Conservation (phyloP, 2,888 invertebrate species). For the Meta bourneti region DNA sequence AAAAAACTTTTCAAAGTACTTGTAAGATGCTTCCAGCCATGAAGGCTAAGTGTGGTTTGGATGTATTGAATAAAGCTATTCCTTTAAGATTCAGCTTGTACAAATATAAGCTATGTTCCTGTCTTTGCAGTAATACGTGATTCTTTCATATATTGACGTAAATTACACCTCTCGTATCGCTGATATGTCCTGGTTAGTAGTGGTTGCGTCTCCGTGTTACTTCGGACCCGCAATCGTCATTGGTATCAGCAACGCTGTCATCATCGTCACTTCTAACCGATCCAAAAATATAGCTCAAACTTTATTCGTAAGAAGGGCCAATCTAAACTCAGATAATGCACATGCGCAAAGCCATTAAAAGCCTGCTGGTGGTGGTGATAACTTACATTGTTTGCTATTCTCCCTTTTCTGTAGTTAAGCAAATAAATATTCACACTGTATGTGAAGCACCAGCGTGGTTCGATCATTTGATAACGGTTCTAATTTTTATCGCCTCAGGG, state of each 20-base stretch:
- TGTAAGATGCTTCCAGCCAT: no score
- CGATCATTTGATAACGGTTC: constrained; percentile 79
- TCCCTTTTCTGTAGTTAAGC: constrained; percentile 81
- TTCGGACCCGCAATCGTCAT: constrained; percentile 9
- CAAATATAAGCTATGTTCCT: no score
- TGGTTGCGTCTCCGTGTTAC: constrained; percentile 15
- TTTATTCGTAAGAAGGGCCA: neutral
- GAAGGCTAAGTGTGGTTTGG: no score
- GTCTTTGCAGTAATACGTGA: no score
- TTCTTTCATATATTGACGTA: neutral
- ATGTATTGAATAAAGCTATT: no score
- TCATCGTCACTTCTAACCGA: constrained; percentile 25
- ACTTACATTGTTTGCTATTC: constrained; percentile 81
- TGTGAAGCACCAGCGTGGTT: no score
- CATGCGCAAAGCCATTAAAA: constrained; percentile 61
- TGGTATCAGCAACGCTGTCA: constrained; percentile 32
- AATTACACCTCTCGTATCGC: constrained; percentile 25
- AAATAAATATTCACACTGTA: constrained; percentile 79
- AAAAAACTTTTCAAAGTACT: constrained; percentile 43
- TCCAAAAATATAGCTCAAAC: neutral
- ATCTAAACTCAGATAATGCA: neutral
- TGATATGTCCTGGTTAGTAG: neutral
- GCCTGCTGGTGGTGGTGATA: constrained; percentile 79
- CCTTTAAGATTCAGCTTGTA: no score
- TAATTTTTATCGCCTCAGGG: constrained; percentile 80